Evolutionary conservation across 1,140 invertebrate species (phyloP).

Genomic region (Plectrocnemia conspersa): DNA sequence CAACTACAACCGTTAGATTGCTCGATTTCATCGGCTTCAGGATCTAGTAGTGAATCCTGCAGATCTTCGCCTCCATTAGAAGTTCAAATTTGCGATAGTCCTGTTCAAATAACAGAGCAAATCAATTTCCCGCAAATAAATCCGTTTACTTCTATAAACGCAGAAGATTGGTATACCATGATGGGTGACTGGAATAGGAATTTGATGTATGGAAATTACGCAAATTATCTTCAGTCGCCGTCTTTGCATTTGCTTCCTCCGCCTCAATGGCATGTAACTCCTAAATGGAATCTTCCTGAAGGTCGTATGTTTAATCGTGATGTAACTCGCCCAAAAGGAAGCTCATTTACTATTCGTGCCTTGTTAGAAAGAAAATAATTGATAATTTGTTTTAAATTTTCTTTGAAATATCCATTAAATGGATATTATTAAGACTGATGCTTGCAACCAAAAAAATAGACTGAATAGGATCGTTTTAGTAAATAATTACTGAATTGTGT

Average conservation of each 20-base stretch:
- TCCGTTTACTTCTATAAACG: neutral
- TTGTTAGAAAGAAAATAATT: conserved; percentile 12
- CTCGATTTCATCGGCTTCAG: neutral
- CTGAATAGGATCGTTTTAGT: too few species aligned
- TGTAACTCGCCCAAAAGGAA: conserved; percentile 11
- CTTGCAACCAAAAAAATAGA: too few species aligned
- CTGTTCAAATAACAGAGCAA: neutral
- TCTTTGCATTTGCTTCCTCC: neutral
- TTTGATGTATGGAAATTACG: neutral
- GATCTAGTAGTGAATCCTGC: conserved; percentile 3
- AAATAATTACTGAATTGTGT: too few species aligned
- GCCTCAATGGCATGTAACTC: neutral
- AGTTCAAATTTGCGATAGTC: conserved; percentile 3
- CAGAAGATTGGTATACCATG: neutral
- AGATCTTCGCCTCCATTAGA: neutral
- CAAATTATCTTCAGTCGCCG: neutral
- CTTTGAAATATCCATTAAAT: too few species aligned
- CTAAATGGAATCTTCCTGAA: conserved; percentile 5
- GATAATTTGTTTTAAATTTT: too few species aligned
- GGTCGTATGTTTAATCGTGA: neutral
- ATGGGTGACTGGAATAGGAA: conserved; percentile 7
- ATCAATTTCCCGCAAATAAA: neutral
- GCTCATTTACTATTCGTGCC: conserved; percentile 17
- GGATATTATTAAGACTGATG: too few species aligned
- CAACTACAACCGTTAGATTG: conserved; percentile 8